Percentiles rank a stretch among this genome's conserved stretches.
These are phyloP conservation scores for Rhinogobius similis DNA, from an alignment of 2,113 vertebrate genomes.

Conservation along the genomic window DNA sequence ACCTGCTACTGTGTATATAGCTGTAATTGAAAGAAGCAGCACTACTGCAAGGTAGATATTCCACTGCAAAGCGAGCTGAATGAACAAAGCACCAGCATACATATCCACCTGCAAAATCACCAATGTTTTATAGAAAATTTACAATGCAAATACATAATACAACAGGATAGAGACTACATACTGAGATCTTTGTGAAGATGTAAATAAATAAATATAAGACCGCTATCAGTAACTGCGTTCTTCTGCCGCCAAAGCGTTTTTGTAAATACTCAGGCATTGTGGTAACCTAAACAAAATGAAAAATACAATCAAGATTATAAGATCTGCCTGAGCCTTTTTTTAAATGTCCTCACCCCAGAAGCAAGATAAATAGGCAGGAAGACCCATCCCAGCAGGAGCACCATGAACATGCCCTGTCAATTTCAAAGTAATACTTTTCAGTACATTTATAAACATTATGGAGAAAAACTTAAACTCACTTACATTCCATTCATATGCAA, in stretches of 20 bases:
- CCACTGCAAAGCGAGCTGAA: slow-evolving; percentile 91
- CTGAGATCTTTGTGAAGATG: slow-evolving; percentile 98
- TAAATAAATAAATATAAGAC: slow-evolving; percentile 94
- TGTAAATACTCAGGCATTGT: slow-evolving; percentile 95
- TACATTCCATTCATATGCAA: slow-evolving; percentile 93
- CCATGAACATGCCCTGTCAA: slow-evolving; percentile 86
- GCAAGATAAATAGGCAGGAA: slow-evolving; percentile 96
- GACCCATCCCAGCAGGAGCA: slow-evolving; percentile 91
- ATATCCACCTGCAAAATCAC: slow-evolving; percentile 87
- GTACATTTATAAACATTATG: background rate
- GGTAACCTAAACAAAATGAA: slow-evolving; percentile 86
- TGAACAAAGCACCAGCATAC: slow-evolving; percentile 95
- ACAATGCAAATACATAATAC: background rate
- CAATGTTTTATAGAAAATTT: background rate
- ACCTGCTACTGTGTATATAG: slow-evolving; percentile 93
- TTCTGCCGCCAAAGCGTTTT: slow-evolving; percentile 88
- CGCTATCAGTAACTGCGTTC: slow-evolving; percentile 87
- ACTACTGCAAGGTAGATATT: slow-evolving; percentile 89
- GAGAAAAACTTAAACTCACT: slow-evolving; percentile 25
- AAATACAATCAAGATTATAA: no score
- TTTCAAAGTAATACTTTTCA: slow-evolving; percentile 8
- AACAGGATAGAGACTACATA: slow-evolving; percentile 59
- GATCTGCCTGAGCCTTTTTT: no score
- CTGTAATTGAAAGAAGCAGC: slow-evolving; percentile 81
- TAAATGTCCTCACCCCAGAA: slow-evolving; percentile 82